Evolutionary conservation across 2,888 invertebrate species (phyloP).

Genomic region (Cryptocheilus praepositus): DNA sequence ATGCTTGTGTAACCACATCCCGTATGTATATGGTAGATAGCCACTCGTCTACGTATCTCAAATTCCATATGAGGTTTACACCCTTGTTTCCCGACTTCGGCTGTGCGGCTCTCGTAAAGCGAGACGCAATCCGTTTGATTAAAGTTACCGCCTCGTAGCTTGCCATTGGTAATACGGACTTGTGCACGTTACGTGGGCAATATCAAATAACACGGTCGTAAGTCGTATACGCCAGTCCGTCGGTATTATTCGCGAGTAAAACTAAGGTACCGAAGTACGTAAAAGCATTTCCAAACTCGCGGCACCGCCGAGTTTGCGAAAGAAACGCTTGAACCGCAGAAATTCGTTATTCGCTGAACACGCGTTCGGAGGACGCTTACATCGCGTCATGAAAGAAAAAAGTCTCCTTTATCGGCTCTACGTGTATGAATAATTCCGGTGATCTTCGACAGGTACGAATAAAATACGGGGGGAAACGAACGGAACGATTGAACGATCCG

Average conservation of each 20-base stretch:
- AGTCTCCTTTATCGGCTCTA: no score
- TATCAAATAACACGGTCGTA: no score
- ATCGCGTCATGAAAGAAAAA: no score
- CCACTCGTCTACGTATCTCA: constrained; percentile 31
- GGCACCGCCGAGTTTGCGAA: background rate
- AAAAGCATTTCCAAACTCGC: constrained; percentile 24
- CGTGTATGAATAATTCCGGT: background rate
- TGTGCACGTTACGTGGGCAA: no score
- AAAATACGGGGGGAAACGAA: background rate
- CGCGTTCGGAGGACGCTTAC: no score
- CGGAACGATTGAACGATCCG: no score
- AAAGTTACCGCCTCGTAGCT: constrained; percentile 31
- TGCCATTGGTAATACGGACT: no score
- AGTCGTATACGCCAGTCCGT: no score
- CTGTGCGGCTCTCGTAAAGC: constrained; percentile 39
- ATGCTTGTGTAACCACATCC: no score
- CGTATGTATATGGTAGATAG: constrained; percentile 38
- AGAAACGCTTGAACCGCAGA: no score
- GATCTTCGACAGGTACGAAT: background rate
- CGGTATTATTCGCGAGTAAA: no score
- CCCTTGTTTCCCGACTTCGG: constrained; percentile 28
- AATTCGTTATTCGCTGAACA: no score
- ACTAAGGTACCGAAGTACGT: background rate
- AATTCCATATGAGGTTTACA: constrained; percentile 38
- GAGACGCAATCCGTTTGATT: constrained; percentile 42